These are phyloP conservation scores for Brachionus rotundiformis DNA, from an alignment of 1,140 invertebrate genomes.

Conservation along the genomic window DNA sequence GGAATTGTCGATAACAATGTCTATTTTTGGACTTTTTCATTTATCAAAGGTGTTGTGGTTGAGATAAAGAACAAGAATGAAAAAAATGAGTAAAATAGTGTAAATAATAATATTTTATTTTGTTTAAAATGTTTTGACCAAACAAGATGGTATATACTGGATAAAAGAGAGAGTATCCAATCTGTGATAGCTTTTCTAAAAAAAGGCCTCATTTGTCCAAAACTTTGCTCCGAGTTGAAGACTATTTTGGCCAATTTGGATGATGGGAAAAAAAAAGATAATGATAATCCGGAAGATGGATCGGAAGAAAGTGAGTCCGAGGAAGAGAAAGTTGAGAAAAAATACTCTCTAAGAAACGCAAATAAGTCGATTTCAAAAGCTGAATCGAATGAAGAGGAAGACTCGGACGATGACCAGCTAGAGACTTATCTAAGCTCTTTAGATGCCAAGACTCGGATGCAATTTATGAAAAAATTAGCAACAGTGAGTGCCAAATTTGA, in stretches of 20 bases:
- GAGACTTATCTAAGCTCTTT: neutral
- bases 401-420: neutral
- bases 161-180: neutral
- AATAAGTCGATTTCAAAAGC: neutral
- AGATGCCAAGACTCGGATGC: neutral
- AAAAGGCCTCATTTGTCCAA: neutral
- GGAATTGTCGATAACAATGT: neutral
- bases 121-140: neutral
- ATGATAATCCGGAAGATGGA: neutral
- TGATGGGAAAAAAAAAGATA: neutral
- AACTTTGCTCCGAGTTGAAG: neutral
- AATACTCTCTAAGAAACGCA: neutral
- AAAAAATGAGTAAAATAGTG: constrained; percentile 21
- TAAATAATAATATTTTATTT: neutral
- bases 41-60: constrained; percentile 9
- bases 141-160: constrained; percentile 8
- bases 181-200: neutral
- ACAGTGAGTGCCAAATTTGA: neutral
- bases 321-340: neutral
- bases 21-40: constrained; percentile 21
- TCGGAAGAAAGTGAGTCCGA: neutral
- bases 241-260: neutral
- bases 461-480: neutral
- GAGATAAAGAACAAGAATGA: neutral
- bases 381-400: neutral